Conservation (phyloP, 1,140 invertebrate species). For the Psix sp. region DNA sequence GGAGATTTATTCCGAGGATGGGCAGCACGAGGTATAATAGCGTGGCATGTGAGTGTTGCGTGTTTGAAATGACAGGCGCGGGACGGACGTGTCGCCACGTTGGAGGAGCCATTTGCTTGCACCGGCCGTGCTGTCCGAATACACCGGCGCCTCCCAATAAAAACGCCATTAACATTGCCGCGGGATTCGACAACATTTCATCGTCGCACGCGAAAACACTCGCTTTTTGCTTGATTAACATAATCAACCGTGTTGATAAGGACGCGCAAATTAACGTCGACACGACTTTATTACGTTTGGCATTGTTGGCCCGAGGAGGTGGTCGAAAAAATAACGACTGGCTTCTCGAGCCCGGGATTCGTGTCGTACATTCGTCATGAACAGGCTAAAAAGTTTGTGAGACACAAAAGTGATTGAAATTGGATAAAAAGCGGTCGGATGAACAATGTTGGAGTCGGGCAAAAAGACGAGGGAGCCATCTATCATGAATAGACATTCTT, state of each 20-base stretch:
- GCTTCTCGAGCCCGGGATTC: constrained; percentile 16
- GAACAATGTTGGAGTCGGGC: constrained; percentile 22
- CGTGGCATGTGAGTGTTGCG: constrained; percentile 70
- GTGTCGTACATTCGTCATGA: constrained; percentile 31
- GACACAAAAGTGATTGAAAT: too few relatives aligned
- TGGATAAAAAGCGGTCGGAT: too few relatives aligned
- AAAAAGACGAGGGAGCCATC: constrained; percentile 27
- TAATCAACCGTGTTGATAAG: constrained; percentile 44
- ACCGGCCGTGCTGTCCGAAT: constrained; percentile 52
- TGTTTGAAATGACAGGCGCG: constrained; percentile 72
- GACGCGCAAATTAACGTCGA: constrained; percentile 35
- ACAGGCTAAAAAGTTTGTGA: too few relatives aligned
- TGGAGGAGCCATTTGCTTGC: constrained; percentile 62
- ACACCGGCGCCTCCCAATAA: constrained; percentile 48
- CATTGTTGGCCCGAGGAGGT: constrained; percentile 27
- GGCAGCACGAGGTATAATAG: constrained; percentile 65
- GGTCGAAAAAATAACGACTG: constrained; percentile 35
- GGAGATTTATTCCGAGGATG: constrained; percentile 38
- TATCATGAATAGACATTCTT: constrained; percentile 47
- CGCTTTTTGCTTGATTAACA: constrained; percentile 47
- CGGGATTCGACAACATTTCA: constrained; percentile 48
- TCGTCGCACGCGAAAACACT: constrained; percentile 42
- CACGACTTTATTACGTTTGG: constrained; percentile 47
- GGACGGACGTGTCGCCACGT: constrained; percentile 55
- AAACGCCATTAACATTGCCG: constrained; percentile 45